Evolutionary conservation across 2,797 vertebrate genomes (phyloP).

Genomic region (Acrocephalus scirpaceus): DNA sequence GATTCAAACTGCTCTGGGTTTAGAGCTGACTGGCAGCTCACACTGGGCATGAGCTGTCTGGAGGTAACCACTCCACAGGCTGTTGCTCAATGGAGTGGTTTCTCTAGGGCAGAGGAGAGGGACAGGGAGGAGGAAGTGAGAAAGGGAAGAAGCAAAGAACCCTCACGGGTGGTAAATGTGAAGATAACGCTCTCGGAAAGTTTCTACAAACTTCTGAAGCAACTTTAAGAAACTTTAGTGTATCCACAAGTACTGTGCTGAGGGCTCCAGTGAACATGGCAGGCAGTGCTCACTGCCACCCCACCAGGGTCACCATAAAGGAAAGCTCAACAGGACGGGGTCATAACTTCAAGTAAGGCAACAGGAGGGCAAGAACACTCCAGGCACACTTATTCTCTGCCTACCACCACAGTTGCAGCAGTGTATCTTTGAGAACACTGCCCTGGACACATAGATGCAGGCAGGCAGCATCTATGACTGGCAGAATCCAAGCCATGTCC

Average conservation of each 20-base stretch:
- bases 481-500: not conserved
- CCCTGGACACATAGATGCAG: not conserved
- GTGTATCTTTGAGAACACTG: not conserved
- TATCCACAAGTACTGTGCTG: accelerated
- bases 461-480: not conserved
- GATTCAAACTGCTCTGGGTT: not conserved
- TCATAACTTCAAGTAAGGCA: not conserved
- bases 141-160: conserved; percentile 26
- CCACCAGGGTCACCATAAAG: not conserved
- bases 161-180: accelerated
- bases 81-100: not conserved
- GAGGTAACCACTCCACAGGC: not conserved
- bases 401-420: accelerated
- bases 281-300: not conserved
- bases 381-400: not conserved
- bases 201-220: not conserved
- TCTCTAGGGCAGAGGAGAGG: not conserved
- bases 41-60: not conserved
- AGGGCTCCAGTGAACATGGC: not conserved
- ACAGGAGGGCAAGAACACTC: accelerated
- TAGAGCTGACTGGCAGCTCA: not conserved
- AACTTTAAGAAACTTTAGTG: not conserved
- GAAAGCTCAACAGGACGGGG: not conserved
- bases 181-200: not conserved
- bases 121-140: conserved; percentile 4